These are phyloP conservation scores for Proisotoma minuta DNA, from an alignment of 2,888 invertebrate genomes.

Conservation along the genomic window DNA sequence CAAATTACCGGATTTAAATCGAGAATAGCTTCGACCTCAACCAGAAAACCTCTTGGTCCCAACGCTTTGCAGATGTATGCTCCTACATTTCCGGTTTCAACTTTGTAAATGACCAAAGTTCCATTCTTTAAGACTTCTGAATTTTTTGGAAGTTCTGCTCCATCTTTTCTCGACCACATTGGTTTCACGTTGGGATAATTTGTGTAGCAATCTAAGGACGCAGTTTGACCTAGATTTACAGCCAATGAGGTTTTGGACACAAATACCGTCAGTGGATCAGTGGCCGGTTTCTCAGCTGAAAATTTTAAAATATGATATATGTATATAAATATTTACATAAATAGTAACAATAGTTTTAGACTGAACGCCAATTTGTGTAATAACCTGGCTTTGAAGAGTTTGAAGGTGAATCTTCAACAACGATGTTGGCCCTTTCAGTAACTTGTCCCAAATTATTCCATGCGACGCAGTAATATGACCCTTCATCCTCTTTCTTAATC, in stretches of 20 bases:
- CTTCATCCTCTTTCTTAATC: constrained; percentile 28
- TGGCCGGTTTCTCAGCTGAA: too few species aligned
- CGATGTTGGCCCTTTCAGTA: constrained; percentile 21
- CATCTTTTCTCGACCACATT: constrained; percentile 23
- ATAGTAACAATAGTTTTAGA: too few species aligned
- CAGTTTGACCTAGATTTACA: constrained; percentile 28
- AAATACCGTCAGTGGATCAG: constrained; percentile 3
- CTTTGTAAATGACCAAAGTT: constrained; percentile 28
- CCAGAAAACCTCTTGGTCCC: constrained; percentile 12
- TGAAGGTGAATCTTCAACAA: constrained; percentile 8
- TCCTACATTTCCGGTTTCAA: constrained; percentile 27
- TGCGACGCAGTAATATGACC: constrained; percentile 32
- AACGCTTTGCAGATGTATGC: constrained; percentile 32
- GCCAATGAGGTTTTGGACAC: constrained; percentile 12
- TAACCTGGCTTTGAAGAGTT: not conserved
- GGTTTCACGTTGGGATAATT: constrained; percentile 17
- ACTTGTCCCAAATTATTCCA: constrained; percentile 34
- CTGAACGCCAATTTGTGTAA: too few species aligned
- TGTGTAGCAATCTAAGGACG: constrained; percentile 27
- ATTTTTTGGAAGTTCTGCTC: constrained; percentile 25
- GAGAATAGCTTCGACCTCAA: constrained; percentile 14
- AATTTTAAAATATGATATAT: too few species aligned
- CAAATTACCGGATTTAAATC: constrained; percentile 10
- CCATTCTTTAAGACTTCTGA: constrained; percentile 32
- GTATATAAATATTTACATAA: too few species aligned